A percentile compares a stretch with the other conserved stretches of the same genome.
Conservation (phyloP, 2,113 vertebrate genomes). For the Erinaceus europaeus region DNA sequence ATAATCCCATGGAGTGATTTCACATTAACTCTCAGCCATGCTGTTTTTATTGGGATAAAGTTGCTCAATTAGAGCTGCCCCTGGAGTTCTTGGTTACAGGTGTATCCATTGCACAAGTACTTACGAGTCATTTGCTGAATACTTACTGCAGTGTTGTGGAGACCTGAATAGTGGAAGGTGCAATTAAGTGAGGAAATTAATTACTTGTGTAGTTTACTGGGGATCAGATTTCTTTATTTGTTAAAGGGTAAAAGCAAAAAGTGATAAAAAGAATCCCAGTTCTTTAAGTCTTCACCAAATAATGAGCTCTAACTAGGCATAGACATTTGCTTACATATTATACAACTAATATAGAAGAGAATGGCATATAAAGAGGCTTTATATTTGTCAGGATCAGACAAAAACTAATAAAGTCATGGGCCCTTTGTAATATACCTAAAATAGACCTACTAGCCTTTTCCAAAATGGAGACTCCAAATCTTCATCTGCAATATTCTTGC, state of each 20-base stretch:
- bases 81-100: neutral
- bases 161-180: neutral
- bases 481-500: too few species aligned
- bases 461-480: too few species aligned
- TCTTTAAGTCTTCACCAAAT: slow-evolving; percentile 63
- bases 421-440: too few species aligned
- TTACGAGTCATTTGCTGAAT: neutral
- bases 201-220: neutral
- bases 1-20: neutral
- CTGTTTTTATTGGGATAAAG: neutral
- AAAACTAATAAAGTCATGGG: too few species aligned
- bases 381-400: too few species aligned
- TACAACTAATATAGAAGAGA: slow-evolving; percentile 70
- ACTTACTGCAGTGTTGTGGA: neutral
- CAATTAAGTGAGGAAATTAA: neutral
- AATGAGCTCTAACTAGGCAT: slow-evolving; percentile 70
- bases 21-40: neutral
- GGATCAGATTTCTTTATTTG: neutral
- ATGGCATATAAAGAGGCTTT: too few species aligned
- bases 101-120: neutral
- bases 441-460: too few species aligned
- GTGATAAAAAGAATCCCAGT: slow-evolving; percentile 52
- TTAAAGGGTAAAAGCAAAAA: slow-evolving; percentile 64
- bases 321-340: slow-evolving; percentile 66
- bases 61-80: neutral